Base-by-base conservation (phyloP, 2,797 vertebrate species). In the Lophius americanus region DNA sequence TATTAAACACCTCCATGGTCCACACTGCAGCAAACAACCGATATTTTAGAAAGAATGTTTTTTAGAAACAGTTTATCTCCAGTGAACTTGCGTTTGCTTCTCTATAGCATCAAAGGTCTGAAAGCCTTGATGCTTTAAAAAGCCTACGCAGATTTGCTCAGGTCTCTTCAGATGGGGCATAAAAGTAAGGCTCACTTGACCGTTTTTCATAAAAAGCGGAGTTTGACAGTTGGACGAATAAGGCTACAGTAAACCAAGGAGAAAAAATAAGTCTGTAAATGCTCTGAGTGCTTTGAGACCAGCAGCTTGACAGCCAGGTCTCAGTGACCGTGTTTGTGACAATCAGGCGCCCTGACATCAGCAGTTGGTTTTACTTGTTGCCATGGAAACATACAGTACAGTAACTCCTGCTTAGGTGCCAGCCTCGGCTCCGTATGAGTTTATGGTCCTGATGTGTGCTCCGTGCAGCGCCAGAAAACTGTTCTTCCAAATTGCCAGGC, bases 1-100 rank as follows among this genome's bases (percentile, higher is more conserved):
- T 84, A 92, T 91, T 84, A 89, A 91, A 90, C 91, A 91, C 89
- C 89, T 89, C 86, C 76, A 83, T 69, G 85, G 60, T 87, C 79
- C 57, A 70, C 39, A 12, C 14, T 41, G 74, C 70, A 54, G 83
- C 58, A 71, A 71, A 71, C 72, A 82, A 68, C n/a, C 60, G 59
- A 75, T 39, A 10, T 84, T 78, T 82, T 76, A 82, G 68, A 78
- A 63, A 60, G 85, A 86, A 89, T 85, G 72, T 55, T 41, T 79
- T 51, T 74, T 81, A 87, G 84, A 76, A 85, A 82, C 75, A 71
- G 70, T 48, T 43, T 42, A 6, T 64, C 67, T 55, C 32, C 46
- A 42, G 43, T 32, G 50, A 48, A 11, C 70, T 75, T 14, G 50
- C 67, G 62, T 64, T 70, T 72, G 56, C 62, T 70, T 79, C 33